Evolutionary conservation across 2,888 invertebrate genomes (phyloP).

Genomic region (Aphodius granarius): DNA sequence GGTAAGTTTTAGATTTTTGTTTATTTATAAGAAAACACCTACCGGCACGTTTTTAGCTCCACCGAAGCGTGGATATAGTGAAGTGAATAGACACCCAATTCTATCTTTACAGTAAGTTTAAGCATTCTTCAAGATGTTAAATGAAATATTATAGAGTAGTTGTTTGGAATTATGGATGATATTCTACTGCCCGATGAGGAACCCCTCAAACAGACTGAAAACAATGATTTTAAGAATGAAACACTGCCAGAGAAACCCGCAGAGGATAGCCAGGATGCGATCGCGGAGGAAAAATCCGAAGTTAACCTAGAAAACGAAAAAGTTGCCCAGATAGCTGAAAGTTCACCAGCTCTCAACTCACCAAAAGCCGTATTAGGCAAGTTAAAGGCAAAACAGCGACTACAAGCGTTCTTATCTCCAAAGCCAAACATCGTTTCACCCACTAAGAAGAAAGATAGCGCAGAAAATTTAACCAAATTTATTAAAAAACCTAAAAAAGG

Average conservation of each 20-base stretch:
- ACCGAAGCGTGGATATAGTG: background rate
- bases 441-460: constrained; percentile 31
- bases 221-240: background rate
- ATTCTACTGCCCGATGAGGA: background rate
- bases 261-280: background rate
- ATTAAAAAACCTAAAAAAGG: constrained; percentile 36
- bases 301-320: constrained; percentile 11
- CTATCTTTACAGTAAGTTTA: background rate
- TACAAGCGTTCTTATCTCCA: constrained; percentile 45
- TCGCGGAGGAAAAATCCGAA: background rate
- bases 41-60: background rate
- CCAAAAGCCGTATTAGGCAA: constrained; percentile 36
- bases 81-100: background rate
- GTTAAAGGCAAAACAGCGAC: constrained; percentile 47
- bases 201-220: constrained; percentile 1
- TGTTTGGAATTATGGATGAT: background rate
- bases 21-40: background rate
- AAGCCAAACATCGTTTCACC: constrained; percentile 33
- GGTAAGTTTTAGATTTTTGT: background rate
- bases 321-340: constrained; percentile 14
- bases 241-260: background rate
- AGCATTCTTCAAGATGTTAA: background rate
- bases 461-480: constrained; percentile 25
- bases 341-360: constrained; percentile 22
- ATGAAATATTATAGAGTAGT: background rate